Conservation (phyloP, 2,888 invertebrate species). For the Agrotis segetum region DNA sequence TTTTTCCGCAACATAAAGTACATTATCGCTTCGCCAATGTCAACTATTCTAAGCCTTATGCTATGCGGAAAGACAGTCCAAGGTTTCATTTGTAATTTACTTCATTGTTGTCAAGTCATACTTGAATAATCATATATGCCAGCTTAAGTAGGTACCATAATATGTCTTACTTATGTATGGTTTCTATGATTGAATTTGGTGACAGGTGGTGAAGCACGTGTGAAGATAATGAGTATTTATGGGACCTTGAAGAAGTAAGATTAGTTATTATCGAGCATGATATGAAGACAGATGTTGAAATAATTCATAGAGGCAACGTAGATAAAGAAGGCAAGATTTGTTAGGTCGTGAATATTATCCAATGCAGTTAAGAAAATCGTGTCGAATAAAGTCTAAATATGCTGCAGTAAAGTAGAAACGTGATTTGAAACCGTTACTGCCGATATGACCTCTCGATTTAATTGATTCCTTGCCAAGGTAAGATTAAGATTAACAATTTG, state of each 20-base stretch:
- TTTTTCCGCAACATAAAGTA: conserved; percentile 7
- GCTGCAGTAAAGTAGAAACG: neutral
- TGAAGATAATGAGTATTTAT: conserved; percentile 41
- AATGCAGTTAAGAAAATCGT: conserved; percentile 35
- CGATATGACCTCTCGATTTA: conserved; percentile 25
- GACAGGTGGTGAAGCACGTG: conserved; percentile 46
- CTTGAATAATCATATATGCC: conserved; percentile 35
- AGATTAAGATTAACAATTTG: neutral
- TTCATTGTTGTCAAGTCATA: conserved; percentile 44
- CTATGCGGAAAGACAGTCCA: conserved; percentile 51
- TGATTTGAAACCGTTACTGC: conserved; percentile 12
- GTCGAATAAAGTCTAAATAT: conserved; percentile 16
- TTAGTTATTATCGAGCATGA: conserved; percentile 31
- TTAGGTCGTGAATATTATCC: conserved; percentile 16
- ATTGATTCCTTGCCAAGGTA: conserved; percentile 32
- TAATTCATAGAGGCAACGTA: neutral
- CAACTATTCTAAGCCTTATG: conserved; percentile 33
- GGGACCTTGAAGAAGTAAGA: conserved; percentile 36
- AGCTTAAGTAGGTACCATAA: conserved; percentile 5
- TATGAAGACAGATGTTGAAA: conserved; percentile 4
- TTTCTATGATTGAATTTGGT: conserved; percentile 48
- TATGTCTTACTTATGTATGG: conserved; percentile 37
- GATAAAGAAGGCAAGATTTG: neutral
- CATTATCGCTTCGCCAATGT: conserved; percentile 18
- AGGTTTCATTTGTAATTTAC: conserved; percentile 56